Conservation (phyloP, 1,140 invertebrate species). For the Stegodyphus mimosarum region DNA sequence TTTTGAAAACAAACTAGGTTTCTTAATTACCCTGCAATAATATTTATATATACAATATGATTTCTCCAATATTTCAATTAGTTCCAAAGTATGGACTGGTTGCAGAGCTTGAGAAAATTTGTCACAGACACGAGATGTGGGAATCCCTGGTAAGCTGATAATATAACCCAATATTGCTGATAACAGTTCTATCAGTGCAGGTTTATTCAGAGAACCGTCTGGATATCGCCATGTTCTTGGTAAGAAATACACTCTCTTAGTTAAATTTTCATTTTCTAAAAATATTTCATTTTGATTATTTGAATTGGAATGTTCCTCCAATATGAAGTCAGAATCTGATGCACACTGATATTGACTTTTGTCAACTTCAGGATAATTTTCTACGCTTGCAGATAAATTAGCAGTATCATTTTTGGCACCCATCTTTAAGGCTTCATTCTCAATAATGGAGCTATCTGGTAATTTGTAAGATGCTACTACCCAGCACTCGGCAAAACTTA, state of each 20-base stretch:
- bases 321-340: background rate
- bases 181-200: slow-evolving; percentile 70
- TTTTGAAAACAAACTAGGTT: slow-evolving; percentile 13
- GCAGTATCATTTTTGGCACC: background rate
- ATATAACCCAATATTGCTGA: slow-evolving; percentile 38
- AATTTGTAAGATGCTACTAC: slow-evolving; percentile 63
- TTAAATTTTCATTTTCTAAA: slow-evolving; percentile 15
- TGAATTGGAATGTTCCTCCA: background rate
- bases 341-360: background rate
- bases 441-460: background rate
- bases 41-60: slow-evolving; percentile 67
- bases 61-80: slow-evolving; percentile 69
- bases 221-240: slow-evolving; percentile 79
- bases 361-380: background rate
- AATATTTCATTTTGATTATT: slow-evolving; percentile 7
- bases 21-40: slow-evolving; percentile 14
- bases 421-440: background rate
- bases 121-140: slow-evolving; percentile 59
- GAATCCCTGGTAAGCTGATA: slow-evolving; percentile 71
- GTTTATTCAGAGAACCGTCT: slow-evolving; percentile 78
- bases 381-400: background rate
- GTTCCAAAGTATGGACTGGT: slow-evolving; percentile 67
- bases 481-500: slow-evolving; percentile 72
- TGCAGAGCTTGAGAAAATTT: slow-evolving; percentile 65
- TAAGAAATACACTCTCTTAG: slow-evolving; percentile 52